These are phyloP conservation scores for Mastigias papua DNA, from an alignment of 30 jellyfish, hydroid and myxozoan species.

Conservation along the genomic window DNA sequence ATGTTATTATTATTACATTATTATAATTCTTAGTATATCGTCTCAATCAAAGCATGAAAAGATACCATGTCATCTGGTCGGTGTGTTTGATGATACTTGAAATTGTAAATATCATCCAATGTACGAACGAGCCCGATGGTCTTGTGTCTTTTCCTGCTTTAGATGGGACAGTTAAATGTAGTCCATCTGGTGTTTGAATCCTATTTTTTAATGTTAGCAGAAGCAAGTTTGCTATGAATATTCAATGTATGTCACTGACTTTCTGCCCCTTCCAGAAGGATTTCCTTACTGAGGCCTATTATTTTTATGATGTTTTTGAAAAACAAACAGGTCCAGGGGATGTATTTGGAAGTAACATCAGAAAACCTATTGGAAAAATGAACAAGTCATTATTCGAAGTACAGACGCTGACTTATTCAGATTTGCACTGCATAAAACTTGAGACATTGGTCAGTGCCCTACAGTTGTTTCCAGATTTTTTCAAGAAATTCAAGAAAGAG, in stretches of 20 bases:
- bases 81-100: no score
- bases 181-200: no score
- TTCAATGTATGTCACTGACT: not conserved
- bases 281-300: not conserved
- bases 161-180: no score
- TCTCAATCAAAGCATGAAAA: no score
- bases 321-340: slow-evolving; percentile 92
- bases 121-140: no score
- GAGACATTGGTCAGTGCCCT: slow-evolving; percentile 66
- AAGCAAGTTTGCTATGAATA: not conserved
- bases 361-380: slow-evolving; percentile 1
- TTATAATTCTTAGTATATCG: no score
- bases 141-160: no score
- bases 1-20: no score
- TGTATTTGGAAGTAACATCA: slow-evolving; percentile 76
- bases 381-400: slow-evolving; percentile 75
- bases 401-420: slow-evolving; percentile 83
- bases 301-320: not conserved
- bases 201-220: not conserved
- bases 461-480: slow-evolving; percentile 81
- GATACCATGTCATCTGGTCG: no score
- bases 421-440: slow-evolving; percentile 64
- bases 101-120: no score
- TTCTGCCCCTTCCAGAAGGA: not conserved
- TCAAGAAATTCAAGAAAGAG: slow-evolving; percentile 22